Conservation (phyloP, 2,888 invertebrate species). For the Melipona bicolor region DNA sequence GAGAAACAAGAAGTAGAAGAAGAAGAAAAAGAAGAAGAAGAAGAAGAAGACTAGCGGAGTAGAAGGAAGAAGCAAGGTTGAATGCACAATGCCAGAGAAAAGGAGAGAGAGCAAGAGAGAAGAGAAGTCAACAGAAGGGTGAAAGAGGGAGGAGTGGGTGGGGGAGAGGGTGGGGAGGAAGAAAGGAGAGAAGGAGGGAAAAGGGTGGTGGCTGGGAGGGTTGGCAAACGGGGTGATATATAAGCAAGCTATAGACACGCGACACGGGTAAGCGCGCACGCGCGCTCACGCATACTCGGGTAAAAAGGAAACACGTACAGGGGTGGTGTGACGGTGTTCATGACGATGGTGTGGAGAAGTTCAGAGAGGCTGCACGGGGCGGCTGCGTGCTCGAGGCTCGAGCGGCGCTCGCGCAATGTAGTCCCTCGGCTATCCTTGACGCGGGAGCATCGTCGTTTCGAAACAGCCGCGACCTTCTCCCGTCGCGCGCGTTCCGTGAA, state of each 20-base stretch:
- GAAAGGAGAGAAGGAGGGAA: neutral
- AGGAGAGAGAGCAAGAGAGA: neutral
- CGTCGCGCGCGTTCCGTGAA: slow-evolving; percentile 53
- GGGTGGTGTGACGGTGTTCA: slow-evolving; percentile 6
- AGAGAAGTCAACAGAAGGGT: neutral
- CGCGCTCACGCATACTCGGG: slow-evolving; percentile 9
- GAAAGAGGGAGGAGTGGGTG: neutral
- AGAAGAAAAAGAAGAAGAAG: neutral
- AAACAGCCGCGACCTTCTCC: slow-evolving; percentile 67
- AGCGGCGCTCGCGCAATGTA: slow-evolving; percentile 82
- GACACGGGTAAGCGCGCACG: slow-evolving; percentile 37
- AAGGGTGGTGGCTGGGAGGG: slow-evolving; percentile 39
- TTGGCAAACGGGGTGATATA: slow-evolving; percentile 59
- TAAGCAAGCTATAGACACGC: slow-evolving; percentile 50
- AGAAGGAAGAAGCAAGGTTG: neutral
- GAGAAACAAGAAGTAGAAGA: no score
- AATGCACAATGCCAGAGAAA: neutral
- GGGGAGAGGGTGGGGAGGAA: neutral
- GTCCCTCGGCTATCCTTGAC: slow-evolving; percentile 81
- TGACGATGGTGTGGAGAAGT: slow-evolving; percentile 37
- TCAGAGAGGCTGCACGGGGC: slow-evolving; percentile 68
- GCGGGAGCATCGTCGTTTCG: slow-evolving; percentile 80
- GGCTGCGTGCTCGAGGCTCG: slow-evolving; percentile 79
- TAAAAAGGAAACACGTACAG: slow-evolving; percentile 33
- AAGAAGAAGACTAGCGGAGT: neutral